Evolutionary conservation across 2,113 vertebrate genomes (phyloP), one percentile per base, ranked within the genome.

Genomic region (Eidolon helvum): DNA sequence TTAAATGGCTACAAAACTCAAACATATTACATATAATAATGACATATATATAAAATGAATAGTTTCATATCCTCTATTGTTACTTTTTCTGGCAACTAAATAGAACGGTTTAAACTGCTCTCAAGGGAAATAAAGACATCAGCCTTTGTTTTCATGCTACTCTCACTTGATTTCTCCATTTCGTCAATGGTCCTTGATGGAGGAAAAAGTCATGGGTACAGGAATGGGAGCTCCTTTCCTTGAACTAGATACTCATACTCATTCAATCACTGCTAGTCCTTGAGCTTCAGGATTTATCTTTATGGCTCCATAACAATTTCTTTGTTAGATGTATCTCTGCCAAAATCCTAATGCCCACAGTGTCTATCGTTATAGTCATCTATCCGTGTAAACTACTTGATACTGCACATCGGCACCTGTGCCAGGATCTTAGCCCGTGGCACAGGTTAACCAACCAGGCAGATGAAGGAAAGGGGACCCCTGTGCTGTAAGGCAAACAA

Each of bases 371-470:
- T 50, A 10, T 0, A 0, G 33, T 65, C 48, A 21, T 0, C 2
- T 28, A 4, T 16, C 16, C 2, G 15, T 0, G 0, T n/a, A 15
- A 75, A 26, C 1, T 57, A 68, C 57, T 65, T 38, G 26, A 0
- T 18, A 19, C 66, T 22, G 35, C 66, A 57, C 63, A 18, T 63
- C 53, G 11, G 59, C 19, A 3, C 57, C 10, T 40, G 24, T 1
- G 14, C 35, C 35, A 5, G n/a, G 65, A 53, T 66, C 63, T 24
- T 26, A 7, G 86, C 65, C 80, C 0, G 7, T 0, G 0, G 14
- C 4, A 2, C 48, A 0, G 0, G 2, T 0, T 0, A 5, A 40
- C 43, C 26, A 4, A 19, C 0, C 16, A 0, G 30, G 30, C 50
- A n/a, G 8, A 57, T 3, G 63, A 24, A 1, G 12, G 50, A 16